These are phyloP conservation scores for Pammene aurita DNA, from an alignment of 2,888 invertebrate genomes.

Conservation along the genomic window DNA sequence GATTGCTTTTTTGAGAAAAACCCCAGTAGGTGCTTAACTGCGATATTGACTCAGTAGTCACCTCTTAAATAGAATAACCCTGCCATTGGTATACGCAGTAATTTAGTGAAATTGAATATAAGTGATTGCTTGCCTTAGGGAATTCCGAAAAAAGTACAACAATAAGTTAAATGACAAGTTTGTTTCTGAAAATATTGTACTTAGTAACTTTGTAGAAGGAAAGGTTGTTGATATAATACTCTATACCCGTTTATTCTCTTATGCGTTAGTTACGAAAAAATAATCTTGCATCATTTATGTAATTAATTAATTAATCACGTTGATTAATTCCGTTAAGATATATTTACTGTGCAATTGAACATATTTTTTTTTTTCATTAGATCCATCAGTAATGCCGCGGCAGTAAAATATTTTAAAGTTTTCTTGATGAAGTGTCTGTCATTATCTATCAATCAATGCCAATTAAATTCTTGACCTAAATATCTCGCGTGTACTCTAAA, in stretches of 20 bases:
- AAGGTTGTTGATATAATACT: not conserved
- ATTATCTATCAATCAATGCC: constrained; percentile 47
- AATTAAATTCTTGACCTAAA: constrained; percentile 47
- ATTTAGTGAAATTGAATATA: constrained; percentile 34
- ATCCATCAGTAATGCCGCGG: not conserved
- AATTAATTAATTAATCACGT: no score
- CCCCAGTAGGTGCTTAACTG: no score
- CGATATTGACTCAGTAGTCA: not conserved
- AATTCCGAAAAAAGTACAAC: not conserved
- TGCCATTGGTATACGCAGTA: constrained; percentile 13
- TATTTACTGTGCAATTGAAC: no score
- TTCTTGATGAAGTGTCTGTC: constrained; percentile 24
- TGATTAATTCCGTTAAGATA: no score
- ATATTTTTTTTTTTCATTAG: not conserved
- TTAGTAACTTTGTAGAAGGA: not conserved
- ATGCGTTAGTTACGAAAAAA: no score
- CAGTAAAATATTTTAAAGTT: constrained; percentile 10
- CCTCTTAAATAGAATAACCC: not conserved
- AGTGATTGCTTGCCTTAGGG: not conserved
- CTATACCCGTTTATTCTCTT: not conserved
- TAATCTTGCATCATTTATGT: no score
- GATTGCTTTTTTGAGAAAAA: no score
- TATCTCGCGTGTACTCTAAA: constrained; percentile 41
- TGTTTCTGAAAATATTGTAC: not conserved
- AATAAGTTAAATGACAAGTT: not conserved